Evolutionary conservation across 1,140 invertebrate species (phyloP).

Genomic region (Drosophila parabipectinata): DNA sequence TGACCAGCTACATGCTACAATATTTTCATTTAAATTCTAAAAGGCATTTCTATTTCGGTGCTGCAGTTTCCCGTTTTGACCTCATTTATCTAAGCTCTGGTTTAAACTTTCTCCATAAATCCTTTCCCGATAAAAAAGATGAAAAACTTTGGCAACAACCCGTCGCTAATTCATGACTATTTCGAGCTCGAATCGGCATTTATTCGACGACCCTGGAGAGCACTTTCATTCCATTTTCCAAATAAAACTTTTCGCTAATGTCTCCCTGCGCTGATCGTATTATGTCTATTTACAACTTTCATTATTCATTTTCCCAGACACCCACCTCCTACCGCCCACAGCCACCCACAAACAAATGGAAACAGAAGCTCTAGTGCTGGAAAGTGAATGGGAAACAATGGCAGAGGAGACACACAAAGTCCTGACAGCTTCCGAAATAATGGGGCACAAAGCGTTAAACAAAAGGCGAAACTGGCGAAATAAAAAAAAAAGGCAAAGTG

Average conservation of each 20-base stretch:
- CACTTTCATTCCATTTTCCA: conserved; percentile 46
- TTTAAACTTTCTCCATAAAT: conserved; percentile 27
- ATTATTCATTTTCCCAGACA: conserved; percentile 51
- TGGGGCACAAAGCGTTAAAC: conserved; percentile 62
- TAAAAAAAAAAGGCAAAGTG: conserved; percentile 11
- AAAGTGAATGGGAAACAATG: conserved; percentile 27
- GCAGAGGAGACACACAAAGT: conserved; percentile 38
- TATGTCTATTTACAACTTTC: conserved; percentile 63
- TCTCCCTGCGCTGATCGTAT: conserved; percentile 56
- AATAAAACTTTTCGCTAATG: conserved; percentile 42
- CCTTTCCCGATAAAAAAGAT: conserved; percentile 15
- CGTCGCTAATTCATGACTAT: conserved; percentile 16
- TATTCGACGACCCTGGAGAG: conserved; percentile 30
- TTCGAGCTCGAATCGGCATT: conserved; percentile 29
- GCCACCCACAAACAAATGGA: conserved; percentile 14
- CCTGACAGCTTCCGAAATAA: conserved; percentile 56
- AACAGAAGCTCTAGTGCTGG: conserved; percentile 15
- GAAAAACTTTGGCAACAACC: background rate
- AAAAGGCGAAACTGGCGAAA: conserved; percentile 34
- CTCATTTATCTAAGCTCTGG: conserved; percentile 1
- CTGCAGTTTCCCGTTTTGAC: background rate
- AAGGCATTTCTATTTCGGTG: background rate
- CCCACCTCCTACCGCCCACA: background rate
- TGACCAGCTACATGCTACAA: background rate
- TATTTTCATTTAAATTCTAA: conserved; percentile 13